Percentiles rank a stretch among this genome's conserved stretches.
These are phyloP conservation scores for Orgyia antiqua DNA, from an alignment of 2,888 invertebrate species.

Conservation along the genomic window DNA sequence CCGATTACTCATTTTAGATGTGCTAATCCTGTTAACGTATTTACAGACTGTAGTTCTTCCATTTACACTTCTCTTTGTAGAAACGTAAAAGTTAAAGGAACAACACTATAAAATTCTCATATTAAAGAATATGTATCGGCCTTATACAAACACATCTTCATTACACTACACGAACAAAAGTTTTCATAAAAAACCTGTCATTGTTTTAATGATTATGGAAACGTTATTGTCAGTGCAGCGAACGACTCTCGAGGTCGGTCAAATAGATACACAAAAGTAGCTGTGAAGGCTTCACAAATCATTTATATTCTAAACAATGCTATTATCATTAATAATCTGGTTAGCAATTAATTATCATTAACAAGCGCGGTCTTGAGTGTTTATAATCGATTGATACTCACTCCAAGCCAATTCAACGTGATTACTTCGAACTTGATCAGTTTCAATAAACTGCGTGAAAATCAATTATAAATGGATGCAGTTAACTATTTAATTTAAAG, in stretches of 20 bases:
- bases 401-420: too few species aligned
- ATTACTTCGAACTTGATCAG: slow-evolving; percentile 25
- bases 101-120: too few species aligned
- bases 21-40: too few species aligned
- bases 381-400: slow-evolving; percentile 20
- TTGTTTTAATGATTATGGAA: slow-evolving; percentile 30
- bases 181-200: slow-evolving; percentile 21
- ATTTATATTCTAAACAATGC: slow-evolving; percentile 11
- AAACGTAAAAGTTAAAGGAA: too few species aligned
- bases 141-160: too few species aligned
- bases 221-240: slow-evolving; percentile 1
- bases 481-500: slow-evolving; percentile 15
- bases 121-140: too few species aligned
- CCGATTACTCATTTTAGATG: too few species aligned
- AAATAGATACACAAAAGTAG: slow-evolving; percentile 15
- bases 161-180: too few species aligned
- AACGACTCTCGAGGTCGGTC: slow-evolving; percentile 14
- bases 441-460: slow-evolving; percentile 17
- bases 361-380: slow-evolving; percentile 16
- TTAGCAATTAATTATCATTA: slow-evolving; percentile 22
- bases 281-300: slow-evolving; percentile 13
- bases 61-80: too few species aligned
- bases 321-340: slow-evolving; percentile 12
- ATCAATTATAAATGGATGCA: slow-evolving; percentile 17
- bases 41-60: too few species aligned